Percentiles rank a stretch among this genome's conserved stretches.
These are phyloP conservation scores for Nasonia oneida DNA, from an alignment of 2,888 invertebrate genomes.

Conservation along the genomic window DNA sequence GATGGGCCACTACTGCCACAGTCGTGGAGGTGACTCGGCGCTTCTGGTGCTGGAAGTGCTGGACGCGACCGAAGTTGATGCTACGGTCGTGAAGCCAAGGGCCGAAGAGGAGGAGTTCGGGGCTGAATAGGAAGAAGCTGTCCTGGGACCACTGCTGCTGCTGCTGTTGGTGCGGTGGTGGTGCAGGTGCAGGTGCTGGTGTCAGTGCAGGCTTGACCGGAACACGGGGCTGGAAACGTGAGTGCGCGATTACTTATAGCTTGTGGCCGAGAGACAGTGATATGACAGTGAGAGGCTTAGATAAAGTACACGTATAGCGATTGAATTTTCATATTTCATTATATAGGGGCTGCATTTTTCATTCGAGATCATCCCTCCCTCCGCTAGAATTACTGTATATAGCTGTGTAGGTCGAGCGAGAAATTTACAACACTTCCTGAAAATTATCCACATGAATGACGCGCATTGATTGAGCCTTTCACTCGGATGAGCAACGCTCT, in stretches of 20 bases:
- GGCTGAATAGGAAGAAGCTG: not conserved
- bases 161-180: not conserved
- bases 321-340: not conserved
- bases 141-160: slow-evolving; percentile 5
- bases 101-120: not conserved
- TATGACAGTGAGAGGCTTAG: too few relatives aligned
- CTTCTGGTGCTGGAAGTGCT: not conserved
- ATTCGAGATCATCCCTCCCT: too few relatives aligned
- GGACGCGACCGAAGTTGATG: not conserved
- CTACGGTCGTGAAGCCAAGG: not conserved
- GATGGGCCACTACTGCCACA: not conserved
- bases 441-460: not conserved
- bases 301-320: not conserved
- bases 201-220: not conserved
- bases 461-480: not conserved
- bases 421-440: not conserved
- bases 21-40: not conserved
- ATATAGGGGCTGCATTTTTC: not conserved
- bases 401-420: not conserved
- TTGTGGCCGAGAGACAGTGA: not conserved
- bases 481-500: too few relatives aligned
- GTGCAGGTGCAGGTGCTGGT: not conserved
- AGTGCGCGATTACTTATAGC: not conserved
- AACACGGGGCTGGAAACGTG: slow-evolving; percentile 40
- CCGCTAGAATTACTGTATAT: too few relatives aligned